These are phyloP conservation scores for Odocoileus hemionus DNA, from an alignment of 2,113 vertebrate genomes.

Conservation along the genomic window DNA sequence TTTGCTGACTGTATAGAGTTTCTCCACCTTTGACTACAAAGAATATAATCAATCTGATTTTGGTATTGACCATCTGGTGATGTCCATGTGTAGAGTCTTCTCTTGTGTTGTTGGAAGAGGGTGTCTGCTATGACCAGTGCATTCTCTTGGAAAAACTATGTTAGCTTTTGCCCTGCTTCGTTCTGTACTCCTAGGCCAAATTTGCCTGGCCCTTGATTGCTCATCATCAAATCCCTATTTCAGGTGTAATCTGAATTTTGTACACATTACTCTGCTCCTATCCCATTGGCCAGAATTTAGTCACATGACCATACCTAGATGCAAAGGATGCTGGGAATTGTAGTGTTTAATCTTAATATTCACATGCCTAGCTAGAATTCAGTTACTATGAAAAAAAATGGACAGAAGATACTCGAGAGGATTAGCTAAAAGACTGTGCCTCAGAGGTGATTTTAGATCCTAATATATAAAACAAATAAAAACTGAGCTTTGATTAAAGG, in stretches of 20 bases:
- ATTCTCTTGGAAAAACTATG: neutral
- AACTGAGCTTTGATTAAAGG: neutral
- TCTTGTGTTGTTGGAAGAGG: neutral
- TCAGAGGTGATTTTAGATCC: neutral
- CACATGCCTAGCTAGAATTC: neutral
- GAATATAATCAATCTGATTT: neutral
- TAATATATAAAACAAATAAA: slow-evolving; percentile 21
- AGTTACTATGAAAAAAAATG: neutral
- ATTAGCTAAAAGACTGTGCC: neutral
- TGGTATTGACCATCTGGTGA: rapidly evolving
- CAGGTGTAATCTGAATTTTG: neutral
- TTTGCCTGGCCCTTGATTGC: neutral
- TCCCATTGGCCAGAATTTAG: neutral
- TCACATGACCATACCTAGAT: neutral
- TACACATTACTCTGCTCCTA: neutral
- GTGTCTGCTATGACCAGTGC: neutral
- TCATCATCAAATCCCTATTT: neutral
- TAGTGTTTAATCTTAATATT: neutral
- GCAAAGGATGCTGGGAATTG: neutral
- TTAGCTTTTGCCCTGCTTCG: neutral
- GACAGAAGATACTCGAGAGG: neutral
- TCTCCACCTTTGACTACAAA: neutral
- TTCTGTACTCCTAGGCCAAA: neutral
- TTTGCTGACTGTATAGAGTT: neutral
- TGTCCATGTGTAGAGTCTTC: neutral